Evolutionary conservation across 1,140 invertebrate genomes (phyloP).

Genomic region (Leptonema lineaticorne): DNA sequence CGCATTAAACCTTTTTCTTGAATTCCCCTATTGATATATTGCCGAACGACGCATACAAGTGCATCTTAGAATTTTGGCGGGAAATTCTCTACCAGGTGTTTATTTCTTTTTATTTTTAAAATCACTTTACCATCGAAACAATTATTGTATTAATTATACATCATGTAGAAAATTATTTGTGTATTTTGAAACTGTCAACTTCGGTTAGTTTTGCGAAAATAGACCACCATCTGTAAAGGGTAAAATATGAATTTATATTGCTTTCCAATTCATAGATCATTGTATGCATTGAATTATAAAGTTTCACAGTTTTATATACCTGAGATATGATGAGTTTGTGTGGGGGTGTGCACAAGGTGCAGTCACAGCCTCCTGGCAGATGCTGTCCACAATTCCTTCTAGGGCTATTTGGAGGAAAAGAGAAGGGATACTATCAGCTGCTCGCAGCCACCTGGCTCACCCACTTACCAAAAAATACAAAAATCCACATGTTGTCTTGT

Average conservation of each 20-base stretch:
- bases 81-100: constrained; percentile 13
- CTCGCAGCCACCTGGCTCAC: constrained; percentile 27
- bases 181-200: too few relatives aligned
- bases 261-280: too few relatives aligned
- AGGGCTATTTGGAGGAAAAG: not conserved
- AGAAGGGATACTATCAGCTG: constrained; percentile 19
- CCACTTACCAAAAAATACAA: constrained; percentile 22
- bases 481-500: constrained; percentile 29
- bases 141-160: too few relatives aligned
- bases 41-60: constrained; percentile 18
- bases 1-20: constrained; percentile 25
- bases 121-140: too few relatives aligned
- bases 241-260: too few relatives aligned
- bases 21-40: not conserved
- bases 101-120: too few relatives aligned
- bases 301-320: too few relatives aligned
- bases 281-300: too few relatives aligned
- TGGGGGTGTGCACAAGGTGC: constrained; percentile 23
- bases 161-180: too few relatives aligned
- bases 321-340: not conserved
- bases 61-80: constrained; percentile 25
- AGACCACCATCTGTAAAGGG: too few relatives aligned
- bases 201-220: too few relatives aligned
- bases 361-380: constrained; percentile 24
- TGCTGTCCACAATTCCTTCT: constrained; percentile 21